These are phyloP conservation scores for Clinocottus analis DNA, from an alignment of 2,113 vertebrate genomes.

Conservation along the genomic window DNA sequence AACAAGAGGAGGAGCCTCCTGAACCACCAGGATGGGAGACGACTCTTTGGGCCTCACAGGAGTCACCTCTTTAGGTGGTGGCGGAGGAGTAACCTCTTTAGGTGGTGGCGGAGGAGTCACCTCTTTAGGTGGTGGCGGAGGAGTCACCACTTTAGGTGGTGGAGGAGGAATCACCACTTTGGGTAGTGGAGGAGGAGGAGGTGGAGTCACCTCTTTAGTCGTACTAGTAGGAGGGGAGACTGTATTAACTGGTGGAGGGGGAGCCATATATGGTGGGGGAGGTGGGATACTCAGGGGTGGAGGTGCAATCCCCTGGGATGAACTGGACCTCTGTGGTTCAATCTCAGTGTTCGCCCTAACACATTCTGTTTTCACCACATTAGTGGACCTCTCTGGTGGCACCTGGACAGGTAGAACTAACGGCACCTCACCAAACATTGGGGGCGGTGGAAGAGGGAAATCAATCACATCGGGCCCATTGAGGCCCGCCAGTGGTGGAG, in stretches of 20 bases:
- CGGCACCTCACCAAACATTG: slow-evolving; percentile 55
- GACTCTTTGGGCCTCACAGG: not conserved
- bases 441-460: slow-evolving; percentile 74
- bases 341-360: slow-evolving; percentile 2
- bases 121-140: not conserved
- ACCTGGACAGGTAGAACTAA: slow-evolving; percentile 69
- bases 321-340: slow-evolving; percentile 19
- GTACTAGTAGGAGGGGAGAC: not conserved
- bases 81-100: not conserved
- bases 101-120: too few species aligned
- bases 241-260: not conserved
- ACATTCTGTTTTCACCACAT: slow-evolving; percentile 11
- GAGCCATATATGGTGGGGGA: slow-evolving; percentile 67
- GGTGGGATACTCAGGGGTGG: slow-evolving; percentile 62
- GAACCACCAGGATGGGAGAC: not conserved
- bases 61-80: not conserved
- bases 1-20: slow-evolving; percentile 1
- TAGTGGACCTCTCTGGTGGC: too few species aligned
- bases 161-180: not conserved
- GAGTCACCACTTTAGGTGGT: not conserved
- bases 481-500: slow-evolving; percentile 71
- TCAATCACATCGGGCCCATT: slow-evolving; percentile 82
- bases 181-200: not conserved
- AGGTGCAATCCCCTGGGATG: slow-evolving; percentile 25
- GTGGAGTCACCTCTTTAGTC: not conserved